Base-by-base conservation (phyloP, 1,140 invertebrate genomes). In the Druon quercuslanigerum region DNA sequence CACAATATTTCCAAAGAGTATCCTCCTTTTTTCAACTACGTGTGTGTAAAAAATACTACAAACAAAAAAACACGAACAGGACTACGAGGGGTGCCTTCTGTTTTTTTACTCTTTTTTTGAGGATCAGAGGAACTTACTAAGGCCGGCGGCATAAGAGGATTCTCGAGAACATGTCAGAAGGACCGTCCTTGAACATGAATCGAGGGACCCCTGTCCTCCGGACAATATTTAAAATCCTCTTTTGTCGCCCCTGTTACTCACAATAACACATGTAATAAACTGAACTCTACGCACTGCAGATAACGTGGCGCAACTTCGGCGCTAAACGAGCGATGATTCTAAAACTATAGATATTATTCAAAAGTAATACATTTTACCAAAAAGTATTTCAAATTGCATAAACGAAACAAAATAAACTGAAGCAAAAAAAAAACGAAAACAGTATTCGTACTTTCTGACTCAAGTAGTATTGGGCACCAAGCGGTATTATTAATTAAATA, bases 271-370 rank as follows among this genome's bases (percentile, higher is more conserved):
- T 79, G 83, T 85, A 81, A 83, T 80, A 82, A 84, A 83, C 79
- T 83, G 78, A 80, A 79, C 76, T 83, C 88, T 91, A 90, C 89
- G 81, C 75, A 81, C 85, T 87, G 88, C 76, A 80, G 84, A 89
- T 81, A 90, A 87, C 88, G 89, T 91, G 90, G 89, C 85, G 84
- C 90, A 91, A 91, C 86, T 80, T 84, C 84, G 87, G 85, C 74
- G 60, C 60, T 66, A 66, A 33, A 57, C 3, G 7, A 40, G 40
- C 60, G 60, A 66, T 81, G 40, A 78, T 77, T 79, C n/a, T 73
- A 16, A n/a, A 19, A 56, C 33, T 46, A 60, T 71, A 51, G 12
- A 40, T 71, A 71, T 12, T 74, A 50, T 25, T 16, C 51, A 79
- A 25, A 40, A 16, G 19, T 14, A 50, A 19, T 51, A 25, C 14